Percentiles rank a stretch among this genome's conserved stretches.
Evolutionary conservation across 1,140 invertebrate genomes (phyloP).

Genomic region (Lasioglossum albipes): DNA sequence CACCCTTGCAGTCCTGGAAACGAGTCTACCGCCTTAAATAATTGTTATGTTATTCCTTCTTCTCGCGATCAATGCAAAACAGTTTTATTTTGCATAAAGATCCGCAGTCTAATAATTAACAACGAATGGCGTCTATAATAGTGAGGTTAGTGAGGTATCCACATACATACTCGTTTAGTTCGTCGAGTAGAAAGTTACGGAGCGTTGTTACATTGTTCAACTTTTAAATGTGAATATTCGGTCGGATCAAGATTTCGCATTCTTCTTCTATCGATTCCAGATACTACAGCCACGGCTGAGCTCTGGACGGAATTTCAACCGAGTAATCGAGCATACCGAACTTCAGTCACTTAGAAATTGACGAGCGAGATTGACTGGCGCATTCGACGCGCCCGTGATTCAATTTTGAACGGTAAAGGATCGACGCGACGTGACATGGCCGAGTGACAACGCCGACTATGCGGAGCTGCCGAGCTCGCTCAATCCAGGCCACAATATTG

Average conservation of each 20-base stretch:
- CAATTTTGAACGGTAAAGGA: conserved; percentile 53
- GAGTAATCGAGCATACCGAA: conserved; percentile 54
- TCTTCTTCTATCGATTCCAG: conserved; percentile 27
- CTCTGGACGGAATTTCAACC: conserved; percentile 37
- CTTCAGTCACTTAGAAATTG: conserved; percentile 64
- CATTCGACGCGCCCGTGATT: conserved; percentile 49
- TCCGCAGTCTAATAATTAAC: too few relatives aligned
- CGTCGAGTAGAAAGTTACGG: conserved; percentile 2
- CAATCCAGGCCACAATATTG: not conserved
- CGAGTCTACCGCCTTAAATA: too few relatives aligned
- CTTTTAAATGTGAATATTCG: not conserved
- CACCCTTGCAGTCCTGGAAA: too few relatives aligned
- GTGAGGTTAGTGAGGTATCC: not conserved
- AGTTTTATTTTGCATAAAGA: too few relatives aligned
- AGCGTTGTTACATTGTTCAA: not conserved
- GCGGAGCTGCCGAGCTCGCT: not conserved
- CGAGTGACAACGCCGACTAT: conserved; percentile 24
- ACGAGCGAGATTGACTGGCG: conserved; percentile 58
- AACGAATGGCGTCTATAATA: not conserved
- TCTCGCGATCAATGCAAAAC: too few relatives aligned
- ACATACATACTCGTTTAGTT: not conserved
- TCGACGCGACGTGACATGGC: not conserved
- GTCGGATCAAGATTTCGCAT: not conserved
- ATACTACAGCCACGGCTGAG: not conserved
- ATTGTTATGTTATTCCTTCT: too few relatives aligned